Evolutionary conservation across 2,888 invertebrate species (phyloP).

Genomic region (Drosophila quinaria): DNA sequence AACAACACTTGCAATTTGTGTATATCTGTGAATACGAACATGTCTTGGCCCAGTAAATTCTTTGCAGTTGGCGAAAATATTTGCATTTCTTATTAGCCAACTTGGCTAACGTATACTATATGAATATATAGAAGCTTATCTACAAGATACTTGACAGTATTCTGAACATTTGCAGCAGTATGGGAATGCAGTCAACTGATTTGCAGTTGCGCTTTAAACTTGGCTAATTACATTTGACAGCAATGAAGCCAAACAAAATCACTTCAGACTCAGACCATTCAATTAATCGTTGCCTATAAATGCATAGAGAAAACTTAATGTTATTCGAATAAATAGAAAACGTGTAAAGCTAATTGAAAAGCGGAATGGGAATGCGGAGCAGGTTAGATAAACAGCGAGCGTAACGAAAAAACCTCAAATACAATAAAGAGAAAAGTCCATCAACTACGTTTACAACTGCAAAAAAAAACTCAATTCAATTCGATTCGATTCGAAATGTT

Average conservation of each 20-base stretch:
- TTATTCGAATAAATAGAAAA: conserved; percentile 62
- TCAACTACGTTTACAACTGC: conserved; percentile 10
- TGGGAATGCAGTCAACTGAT: conserved; percentile 43
- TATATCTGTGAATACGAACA: conserved; percentile 9
- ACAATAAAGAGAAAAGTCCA: conserved; percentile 43
- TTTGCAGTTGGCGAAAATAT: conserved; percentile 62
- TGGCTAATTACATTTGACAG: conserved; percentile 60
- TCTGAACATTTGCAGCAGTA: conserved; percentile 12
- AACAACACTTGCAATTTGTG: conserved; percentile 5
- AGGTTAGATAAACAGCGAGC: conserved; percentile 49
- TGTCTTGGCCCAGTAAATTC: conserved; percentile 60
- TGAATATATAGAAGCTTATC: conserved; percentile 4
- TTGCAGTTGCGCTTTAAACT: conserved; percentile 38
- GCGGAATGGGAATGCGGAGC: conserved; percentile 44
- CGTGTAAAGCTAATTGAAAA: conserved; percentile 48
- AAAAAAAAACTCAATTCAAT: conserved; percentile 15
- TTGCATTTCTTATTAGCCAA: conserved; percentile 55
- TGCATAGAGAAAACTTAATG: conserved; percentile 50
- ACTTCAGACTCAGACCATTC: conserved; percentile 29
- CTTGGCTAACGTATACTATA: conserved; percentile 28
- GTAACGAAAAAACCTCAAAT: conserved; percentile 18
- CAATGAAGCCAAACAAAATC: conserved; percentile 62
- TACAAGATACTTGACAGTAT: background rate
- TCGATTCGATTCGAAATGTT: conserved; percentile 10
- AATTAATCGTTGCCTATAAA: conserved; percentile 24